Evolutionary conservation across 2,797 vertebrate species (phyloP).

Genomic region (Eulemur mongoz): DNA sequence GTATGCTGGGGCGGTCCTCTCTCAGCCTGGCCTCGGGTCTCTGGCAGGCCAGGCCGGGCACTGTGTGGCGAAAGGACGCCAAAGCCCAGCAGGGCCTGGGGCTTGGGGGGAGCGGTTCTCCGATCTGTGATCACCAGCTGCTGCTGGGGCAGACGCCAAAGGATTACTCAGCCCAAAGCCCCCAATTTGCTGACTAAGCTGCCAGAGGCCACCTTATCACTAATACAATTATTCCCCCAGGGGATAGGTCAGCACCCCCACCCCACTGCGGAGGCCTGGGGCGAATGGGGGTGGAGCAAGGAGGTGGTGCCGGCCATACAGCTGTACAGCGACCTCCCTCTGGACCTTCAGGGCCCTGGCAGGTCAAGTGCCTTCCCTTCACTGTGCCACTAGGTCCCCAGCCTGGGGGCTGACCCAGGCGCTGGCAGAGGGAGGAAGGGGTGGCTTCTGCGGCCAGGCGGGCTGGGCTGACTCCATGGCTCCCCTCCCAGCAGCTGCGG

Average conservation of each 20-base stretch:
- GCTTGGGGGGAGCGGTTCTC: not conserved
- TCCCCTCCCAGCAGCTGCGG: not conserved
- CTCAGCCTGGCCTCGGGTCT: not conserved
- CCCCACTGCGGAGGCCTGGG: not conserved
- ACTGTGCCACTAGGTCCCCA: not conserved
- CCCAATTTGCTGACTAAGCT: conserved; percentile 77
- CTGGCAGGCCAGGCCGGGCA: not conserved
- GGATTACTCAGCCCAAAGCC: conserved; percentile 87
- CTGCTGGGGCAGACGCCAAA: conserved; percentile 84
- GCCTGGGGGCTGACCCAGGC: not conserved
- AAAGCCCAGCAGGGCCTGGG: conserved; percentile 43
- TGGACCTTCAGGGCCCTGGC: not conserved
- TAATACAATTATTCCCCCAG: conserved; percentile 86
- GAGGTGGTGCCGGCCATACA: accelerated
- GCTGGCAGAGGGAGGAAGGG: not conserved
- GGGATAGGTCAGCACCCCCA: conserved; percentile 72
- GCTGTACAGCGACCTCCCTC: not conserved
- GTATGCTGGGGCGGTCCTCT: not conserved
- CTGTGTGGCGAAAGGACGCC: conserved; percentile 52
- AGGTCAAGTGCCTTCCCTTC: not conserved
- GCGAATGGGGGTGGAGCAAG: not conserved
- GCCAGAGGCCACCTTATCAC: conserved; percentile 83
- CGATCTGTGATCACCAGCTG: conserved; percentile 80
- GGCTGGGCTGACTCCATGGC: not conserved
- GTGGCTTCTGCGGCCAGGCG: not conserved